Base-by-base conservation (phyloP, 2,888 invertebrate genomes). In the Nomada lathburiana region DNA sequence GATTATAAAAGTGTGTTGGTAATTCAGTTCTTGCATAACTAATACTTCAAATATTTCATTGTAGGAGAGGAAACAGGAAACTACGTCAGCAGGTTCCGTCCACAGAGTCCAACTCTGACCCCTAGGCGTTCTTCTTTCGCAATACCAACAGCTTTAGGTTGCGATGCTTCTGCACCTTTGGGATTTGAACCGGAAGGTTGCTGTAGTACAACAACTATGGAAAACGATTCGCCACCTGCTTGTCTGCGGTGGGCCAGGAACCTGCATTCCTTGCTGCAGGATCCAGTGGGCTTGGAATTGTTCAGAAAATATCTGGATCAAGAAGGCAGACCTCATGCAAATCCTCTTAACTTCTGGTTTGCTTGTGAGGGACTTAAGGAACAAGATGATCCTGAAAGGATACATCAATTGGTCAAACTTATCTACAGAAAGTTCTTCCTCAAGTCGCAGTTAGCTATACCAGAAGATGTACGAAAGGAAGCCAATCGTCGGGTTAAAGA, bases 271-370 rank as follows among this genome's bases (percentile, higher is more conserved):
- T 95, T 99, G 89, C 96, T 99, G 90, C 91, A 95, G 95, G 98
- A 99, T 95, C 96, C 96, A 87, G 98, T 98, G 94, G 99, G 99
- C 82, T 97, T 98, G 89, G 96, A 97, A 82, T 95, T 98, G 92
- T 98, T 98, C 95, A 96, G 97, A 94, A 96, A 96, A 94, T 98
- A 97, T 94, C 96, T 98, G 91, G 95, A 96, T 93, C 96, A 96
- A 90, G 97, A 98, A 94, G 97, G 97, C 91, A 96, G 95, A 85
- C 95, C 96, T 92, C 96, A 97, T 94, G 96, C 97, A 89, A 97
- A 97, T 94, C 96, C 97, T 73, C 96, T 98, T 91, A 96, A 97
- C 94, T 99, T 99, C 95, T 98, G 98, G 96, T 98, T 98, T 95
- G 98, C 98, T 70, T 98, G 98, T 94, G 97, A 98, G 93, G 97